Percentiles rank a stretch among this genome's conserved stretches.
Conservation (phyloP, 2,113 vertebrate genomes). For the Pholis gunnellus region DNA sequence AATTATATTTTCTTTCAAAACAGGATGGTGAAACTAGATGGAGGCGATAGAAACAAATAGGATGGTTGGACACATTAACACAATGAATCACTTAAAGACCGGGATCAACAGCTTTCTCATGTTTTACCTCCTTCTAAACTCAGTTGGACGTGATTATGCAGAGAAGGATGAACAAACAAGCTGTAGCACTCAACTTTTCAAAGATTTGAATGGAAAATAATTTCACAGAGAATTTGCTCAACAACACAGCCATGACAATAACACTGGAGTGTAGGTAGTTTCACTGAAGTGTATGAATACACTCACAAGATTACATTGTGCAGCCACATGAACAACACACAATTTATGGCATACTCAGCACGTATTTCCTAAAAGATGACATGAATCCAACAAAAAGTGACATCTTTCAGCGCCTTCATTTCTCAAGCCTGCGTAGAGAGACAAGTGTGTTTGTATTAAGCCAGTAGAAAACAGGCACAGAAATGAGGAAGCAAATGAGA, state of each 20-base stretch:
- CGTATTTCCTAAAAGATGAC: constrained; percentile 7
- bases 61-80: neutral
- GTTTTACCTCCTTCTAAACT: neutral
- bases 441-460: constrained; percentile 29
- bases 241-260: neutral
- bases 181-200: neutral
- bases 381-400: constrained; percentile 19
- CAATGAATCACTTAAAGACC: too few species aligned
- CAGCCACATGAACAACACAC: constrained; percentile 8
- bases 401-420: constrained; percentile 3
- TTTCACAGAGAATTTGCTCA: neutral
- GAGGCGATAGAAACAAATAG: too few species aligned
- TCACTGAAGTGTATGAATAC: neutral
- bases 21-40: too few species aligned
- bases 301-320: constrained; percentile 10
- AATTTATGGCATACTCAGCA: constrained; percentile 9
- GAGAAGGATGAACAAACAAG: neutral
- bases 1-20: too few species aligned
- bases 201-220: neutral
- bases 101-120: too few species aligned
- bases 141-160: neutral
- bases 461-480: constrained; percentile 16
- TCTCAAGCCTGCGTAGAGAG: constrained; percentile 29
- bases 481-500: constrained; percentile 59
- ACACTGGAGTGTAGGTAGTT: neutral